Evolutionary conservation across 1,140 invertebrate genomes (phyloP), one percentile per base, ranked within the genome.

Genomic region (Nasonia longicornis): DNA sequence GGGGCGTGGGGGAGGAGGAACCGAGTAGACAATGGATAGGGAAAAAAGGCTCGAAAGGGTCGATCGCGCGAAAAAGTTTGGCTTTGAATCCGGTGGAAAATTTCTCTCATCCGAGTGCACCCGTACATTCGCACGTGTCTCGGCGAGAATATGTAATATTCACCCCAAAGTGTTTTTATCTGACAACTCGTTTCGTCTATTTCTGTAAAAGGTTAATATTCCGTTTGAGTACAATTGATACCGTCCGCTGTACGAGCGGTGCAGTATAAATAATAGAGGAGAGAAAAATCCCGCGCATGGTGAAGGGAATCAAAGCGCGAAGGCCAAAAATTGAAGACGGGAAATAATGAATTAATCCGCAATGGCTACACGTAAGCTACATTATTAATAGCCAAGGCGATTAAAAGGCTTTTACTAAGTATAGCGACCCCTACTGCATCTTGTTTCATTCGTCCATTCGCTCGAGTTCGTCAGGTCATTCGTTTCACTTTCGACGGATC

Each of bases 401-500:
- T 63, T 63, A 63, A 63, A 63, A 63, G 58, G 14, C 58, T 63
- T 63, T 63, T 63, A 63, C 58, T 63, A 26, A 26, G 26, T 26
- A 26, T 63, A 20, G 58, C 58, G 14, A 16, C n/a, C n/a, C 16
- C 58, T 63, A 16, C n/a, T 63, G 58, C 58, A 63, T 8, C 58
- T 63, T 22, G 58, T 63, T 63, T 63, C 14, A 22, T 63, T 22
- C 58, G 58, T n/a, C 7, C 58, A 63, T 63, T 63, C 58, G n/a
- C 58, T 63, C 11, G 1, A 20, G n/a, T 63, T 14, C 20, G n/a
- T 66, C 63, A n/a, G 63, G 26, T 66, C 63, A 66, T 66, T 66
- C 63, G 63, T 66, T 63, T 67, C 66, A 29, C 26, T 67, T 67
- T 67, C 63, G 66, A 67, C 14, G 66, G 26, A 67, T 29, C 26